Conservation (phyloP, 2,888 invertebrate genomes). For the Brachynemurus nebulosus region DNA sequence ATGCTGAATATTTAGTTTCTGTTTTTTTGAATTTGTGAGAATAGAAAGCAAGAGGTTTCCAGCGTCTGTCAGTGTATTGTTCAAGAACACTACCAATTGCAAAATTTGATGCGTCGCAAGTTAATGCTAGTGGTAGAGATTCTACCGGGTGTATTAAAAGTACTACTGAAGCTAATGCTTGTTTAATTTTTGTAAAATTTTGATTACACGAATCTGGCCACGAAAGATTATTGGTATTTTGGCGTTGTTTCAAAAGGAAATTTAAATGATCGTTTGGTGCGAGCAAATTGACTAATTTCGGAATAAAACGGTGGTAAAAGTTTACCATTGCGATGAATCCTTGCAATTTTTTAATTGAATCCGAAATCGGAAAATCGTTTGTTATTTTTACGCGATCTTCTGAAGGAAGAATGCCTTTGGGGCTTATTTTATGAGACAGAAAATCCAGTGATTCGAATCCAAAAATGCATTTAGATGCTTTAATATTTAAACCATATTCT, state of each 20-base stretch:
- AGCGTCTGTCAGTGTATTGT: not conserved
- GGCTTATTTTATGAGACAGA: not conserved
- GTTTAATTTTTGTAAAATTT: not conserved
- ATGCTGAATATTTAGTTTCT: not conserved
- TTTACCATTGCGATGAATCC: not conserved
- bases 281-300: not conserved
- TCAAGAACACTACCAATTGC: not conserved
- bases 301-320: not conserved
- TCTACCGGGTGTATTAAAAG: not conserved
- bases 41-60: slow-evolving; percentile 2
- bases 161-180: not conserved
- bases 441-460: not conserved
- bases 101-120: not conserved
- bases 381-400: not conserved
- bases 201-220: not conserved
- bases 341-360: not conserved
- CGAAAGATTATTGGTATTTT: not conserved
- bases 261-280: not conserved
- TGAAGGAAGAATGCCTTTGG: not conserved
- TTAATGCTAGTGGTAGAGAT: not conserved
- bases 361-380: not conserved
- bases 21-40: not conserved
- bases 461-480: not conserved
- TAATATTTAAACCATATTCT: not conserved
- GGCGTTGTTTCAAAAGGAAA: not conserved